phyloP scores from a whole-genome alignment of 23 tunicate genomes.

The Ciona savignyi region DNA sequence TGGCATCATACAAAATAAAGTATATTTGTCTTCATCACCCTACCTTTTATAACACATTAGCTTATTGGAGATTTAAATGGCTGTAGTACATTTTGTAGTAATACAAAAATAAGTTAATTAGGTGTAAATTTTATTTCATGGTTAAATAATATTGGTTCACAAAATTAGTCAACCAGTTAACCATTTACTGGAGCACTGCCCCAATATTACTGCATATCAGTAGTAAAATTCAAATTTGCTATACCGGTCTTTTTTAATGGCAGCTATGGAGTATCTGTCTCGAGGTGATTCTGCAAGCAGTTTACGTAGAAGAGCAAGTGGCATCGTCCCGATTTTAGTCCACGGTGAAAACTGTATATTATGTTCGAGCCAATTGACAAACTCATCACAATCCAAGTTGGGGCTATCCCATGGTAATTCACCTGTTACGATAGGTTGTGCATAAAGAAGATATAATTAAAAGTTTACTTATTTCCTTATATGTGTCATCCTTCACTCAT shows the following conservation, averaged over 20 bases:
- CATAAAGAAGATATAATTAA: not conserved
- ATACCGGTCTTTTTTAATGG: slow-evolving; percentile 65
- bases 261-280: slow-evolving; percentile 29
- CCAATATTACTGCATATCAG: not conserved
- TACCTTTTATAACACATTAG: no score
- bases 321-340: slow-evolving; percentile 64
- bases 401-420: slow-evolving; percentile 94
- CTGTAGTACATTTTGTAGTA: no score
- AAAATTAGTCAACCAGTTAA: not conserved
- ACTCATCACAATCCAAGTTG: slow-evolving; percentile 48
- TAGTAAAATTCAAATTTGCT: not conserved
- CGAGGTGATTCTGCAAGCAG: slow-evolving; percentile 30
- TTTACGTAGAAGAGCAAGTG: slow-evolving; percentile 65
- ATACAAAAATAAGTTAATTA: no score
- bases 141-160: no score
- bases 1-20: no score
- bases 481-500: no score
- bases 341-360: slow-evolving; percentile 76
- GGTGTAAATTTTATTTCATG: no score
- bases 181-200: not conserved
- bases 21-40: no score
- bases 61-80: no score
- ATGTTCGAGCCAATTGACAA: slow-evolving; percentile 59
- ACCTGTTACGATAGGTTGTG: slow-evolving; percentile 48
- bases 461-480: not conserved